phyloP scores from a whole-genome alignment of 2,797 vertebrate genomes.

The Capromys pilorides region DNA sequence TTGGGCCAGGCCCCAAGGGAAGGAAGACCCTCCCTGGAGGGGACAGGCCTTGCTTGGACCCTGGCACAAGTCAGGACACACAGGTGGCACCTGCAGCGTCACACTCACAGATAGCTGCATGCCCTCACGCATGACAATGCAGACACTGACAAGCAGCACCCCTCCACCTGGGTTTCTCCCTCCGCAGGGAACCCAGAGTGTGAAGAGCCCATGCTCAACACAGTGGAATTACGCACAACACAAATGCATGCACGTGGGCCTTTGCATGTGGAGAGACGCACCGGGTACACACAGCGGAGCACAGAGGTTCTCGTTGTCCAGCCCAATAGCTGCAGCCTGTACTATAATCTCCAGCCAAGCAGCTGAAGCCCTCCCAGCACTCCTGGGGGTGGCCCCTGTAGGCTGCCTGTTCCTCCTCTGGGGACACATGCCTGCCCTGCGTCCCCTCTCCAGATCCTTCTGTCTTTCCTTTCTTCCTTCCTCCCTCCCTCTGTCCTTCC shows the following conservation, averaged over 20 bases:
- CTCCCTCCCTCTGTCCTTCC: too few relatives aligned
- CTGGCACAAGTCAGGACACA: not conserved
- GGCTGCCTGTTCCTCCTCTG: not conserved
- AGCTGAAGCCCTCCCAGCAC: not conserved
- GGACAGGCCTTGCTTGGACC: not conserved
- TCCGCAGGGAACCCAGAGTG: not conserved
- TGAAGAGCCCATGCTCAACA: not conserved
- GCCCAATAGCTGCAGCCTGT: not conserved
- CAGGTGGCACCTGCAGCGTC: rapidly evolving
- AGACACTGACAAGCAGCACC: rapidly evolving
- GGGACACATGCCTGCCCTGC: not conserved
- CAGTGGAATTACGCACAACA: not conserved
- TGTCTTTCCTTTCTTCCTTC: too few relatives aligned
- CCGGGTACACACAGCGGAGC: not conserved
- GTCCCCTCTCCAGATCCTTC: not conserved
- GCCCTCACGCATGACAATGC: not conserved
- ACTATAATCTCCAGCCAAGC: not conserved
- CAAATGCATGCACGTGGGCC: not conserved
- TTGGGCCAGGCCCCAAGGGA: rapidly evolving
- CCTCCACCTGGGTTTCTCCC: not conserved
- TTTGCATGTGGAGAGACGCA: rapidly evolving
- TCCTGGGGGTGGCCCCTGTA: rapidly evolving
- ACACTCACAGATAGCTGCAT: not conserved
- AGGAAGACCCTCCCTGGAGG: not conserved
- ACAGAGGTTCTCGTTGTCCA: too few relatives aligned